Conservation (phyloP, 2,797 vertebrate species). For the Ctenochaetus hawaiiensis region DNA sequence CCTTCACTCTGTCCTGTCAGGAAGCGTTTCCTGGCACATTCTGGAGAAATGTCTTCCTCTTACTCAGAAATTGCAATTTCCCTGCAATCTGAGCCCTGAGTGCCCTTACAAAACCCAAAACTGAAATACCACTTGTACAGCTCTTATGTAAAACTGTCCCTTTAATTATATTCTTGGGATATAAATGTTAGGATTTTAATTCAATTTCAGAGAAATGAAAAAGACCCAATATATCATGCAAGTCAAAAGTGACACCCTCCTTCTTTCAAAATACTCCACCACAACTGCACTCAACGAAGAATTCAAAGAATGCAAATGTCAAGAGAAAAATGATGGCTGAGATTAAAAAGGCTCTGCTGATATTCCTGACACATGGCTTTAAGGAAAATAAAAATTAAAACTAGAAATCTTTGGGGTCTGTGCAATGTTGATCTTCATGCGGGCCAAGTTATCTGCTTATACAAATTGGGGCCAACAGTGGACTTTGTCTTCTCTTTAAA, state of each 20-base stretch:
- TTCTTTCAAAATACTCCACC: conserved; percentile 47
- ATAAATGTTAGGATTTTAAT: conserved; percentile 51
- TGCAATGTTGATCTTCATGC: conserved; percentile 15
- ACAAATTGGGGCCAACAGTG: conserved; percentile 19
- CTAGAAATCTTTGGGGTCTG: not conserved
- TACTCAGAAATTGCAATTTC: conserved; percentile 47
- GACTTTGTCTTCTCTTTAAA: conserved; percentile 35
- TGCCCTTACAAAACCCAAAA: not conserved
- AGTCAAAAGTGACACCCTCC: conserved; percentile 41
- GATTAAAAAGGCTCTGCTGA: conserved; percentile 25
- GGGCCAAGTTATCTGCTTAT: not conserved
- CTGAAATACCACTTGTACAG: conserved; percentile 2
- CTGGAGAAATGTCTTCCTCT: conserved; percentile 72
- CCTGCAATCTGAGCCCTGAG: conserved; percentile 14
- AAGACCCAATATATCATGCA: conserved; percentile 51
- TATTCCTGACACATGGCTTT: conserved; percentile 5
- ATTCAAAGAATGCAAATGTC: conserved; percentile 66
- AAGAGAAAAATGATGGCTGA: conserved; percentile 33
- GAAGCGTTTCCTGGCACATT: conserved; percentile 79
- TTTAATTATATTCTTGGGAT: conserved; percentile 15
- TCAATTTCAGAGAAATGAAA: conserved; percentile 40
- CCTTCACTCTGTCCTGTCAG: conserved; percentile 67
- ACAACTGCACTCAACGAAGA: conserved; percentile 40
- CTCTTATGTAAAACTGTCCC: not conserved
- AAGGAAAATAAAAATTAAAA: conserved; percentile 27